These are phyloP conservation scores for Shinisaurus crocodilurus DNA, from an alignment of 2,113 vertebrate genomes.

Conservation along the genomic window DNA sequence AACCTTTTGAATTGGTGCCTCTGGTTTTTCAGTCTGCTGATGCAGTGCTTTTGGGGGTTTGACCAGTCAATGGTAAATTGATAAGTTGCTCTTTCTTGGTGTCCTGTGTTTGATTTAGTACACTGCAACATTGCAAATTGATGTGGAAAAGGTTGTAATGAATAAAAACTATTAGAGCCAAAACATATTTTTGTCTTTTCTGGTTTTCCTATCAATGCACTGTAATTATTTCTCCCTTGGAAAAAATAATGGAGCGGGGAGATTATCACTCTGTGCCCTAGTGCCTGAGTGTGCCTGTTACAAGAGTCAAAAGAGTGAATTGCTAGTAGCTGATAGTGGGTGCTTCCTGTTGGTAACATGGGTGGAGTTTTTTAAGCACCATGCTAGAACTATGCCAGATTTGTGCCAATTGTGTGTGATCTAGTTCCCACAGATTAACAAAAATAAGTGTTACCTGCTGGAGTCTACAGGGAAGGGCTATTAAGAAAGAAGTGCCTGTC, in stretches of 20 bases:
- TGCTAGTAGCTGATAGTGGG: background rate
- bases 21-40: constrained; percentile 70
- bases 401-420: background rate
- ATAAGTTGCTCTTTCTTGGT: constrained; percentile 62
- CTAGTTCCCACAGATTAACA: background rate
- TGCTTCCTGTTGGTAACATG: background rate
- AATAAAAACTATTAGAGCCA: constrained; percentile 46
- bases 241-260: constrained; percentile 27
- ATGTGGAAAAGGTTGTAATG: constrained; percentile 66
- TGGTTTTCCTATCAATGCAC: constrained; percentile 62
- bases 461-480: background rate
- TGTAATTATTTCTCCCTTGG: constrained; percentile 33
- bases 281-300: background rate
- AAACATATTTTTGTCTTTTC: constrained; percentile 56
- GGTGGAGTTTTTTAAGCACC: background rate
- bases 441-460: no score
- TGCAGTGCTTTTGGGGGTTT: constrained; percentile 39
- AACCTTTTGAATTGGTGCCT: constrained; percentile 57
- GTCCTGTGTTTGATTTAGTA: constrained; percentile 45
- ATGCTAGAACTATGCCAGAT: background rate
- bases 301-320: background rate
- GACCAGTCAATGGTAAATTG: constrained; percentile 51
- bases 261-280: constrained; percentile 18
- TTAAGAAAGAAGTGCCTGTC: background rate
- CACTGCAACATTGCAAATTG: constrained; percentile 39